Percentiles rank a stretch among this genome's conserved stretches.
phyloP scores from a whole-genome alignment of 2,113 vertebrate species.

The Sitta europaea region DNA sequence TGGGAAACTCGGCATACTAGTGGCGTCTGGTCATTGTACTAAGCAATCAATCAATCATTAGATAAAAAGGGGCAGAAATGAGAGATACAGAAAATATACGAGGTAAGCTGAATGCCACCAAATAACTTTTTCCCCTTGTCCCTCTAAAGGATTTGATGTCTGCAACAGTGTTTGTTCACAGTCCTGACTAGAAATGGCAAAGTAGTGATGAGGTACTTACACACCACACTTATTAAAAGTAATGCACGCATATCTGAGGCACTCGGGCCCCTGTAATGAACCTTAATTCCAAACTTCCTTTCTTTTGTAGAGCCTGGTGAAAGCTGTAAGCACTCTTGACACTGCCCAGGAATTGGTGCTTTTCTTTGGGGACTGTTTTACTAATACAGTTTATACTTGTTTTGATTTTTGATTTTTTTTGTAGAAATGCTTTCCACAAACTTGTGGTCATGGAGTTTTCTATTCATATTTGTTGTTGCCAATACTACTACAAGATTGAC shows the following conservation, averaged over 20 bases:
- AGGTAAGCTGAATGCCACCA: not conserved
- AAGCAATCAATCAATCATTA: constrained; percentile 17
- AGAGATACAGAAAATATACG: not conserved
- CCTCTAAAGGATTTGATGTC: not conserved
- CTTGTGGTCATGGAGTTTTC: not conserved
- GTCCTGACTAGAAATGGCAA: not conserved
- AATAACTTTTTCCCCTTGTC: accelerated
- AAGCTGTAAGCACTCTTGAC: not conserved
- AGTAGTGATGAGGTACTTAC: not conserved
- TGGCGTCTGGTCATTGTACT: constrained; percentile 25
- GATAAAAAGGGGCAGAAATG: constrained; percentile 8
- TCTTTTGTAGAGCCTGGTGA: not conserved
- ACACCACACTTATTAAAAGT: not conserved
- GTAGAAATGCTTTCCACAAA: not conserved
- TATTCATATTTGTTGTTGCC: not conserved
- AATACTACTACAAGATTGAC: not conserved
- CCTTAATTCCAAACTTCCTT: constrained; percentile 47
- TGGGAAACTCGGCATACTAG: not conserved
- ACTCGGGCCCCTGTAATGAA: not conserved
- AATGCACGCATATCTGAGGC: not conserved
- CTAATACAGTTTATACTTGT: not conserved
- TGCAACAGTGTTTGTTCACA: not conserved
- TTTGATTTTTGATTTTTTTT: not conserved
- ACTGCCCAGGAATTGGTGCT: not conserved
- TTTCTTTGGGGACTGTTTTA: not conserved